Conservation (phyloP, 37 sponge, comb jelly and placozoan species). For the Beroe ovata region DNA sequence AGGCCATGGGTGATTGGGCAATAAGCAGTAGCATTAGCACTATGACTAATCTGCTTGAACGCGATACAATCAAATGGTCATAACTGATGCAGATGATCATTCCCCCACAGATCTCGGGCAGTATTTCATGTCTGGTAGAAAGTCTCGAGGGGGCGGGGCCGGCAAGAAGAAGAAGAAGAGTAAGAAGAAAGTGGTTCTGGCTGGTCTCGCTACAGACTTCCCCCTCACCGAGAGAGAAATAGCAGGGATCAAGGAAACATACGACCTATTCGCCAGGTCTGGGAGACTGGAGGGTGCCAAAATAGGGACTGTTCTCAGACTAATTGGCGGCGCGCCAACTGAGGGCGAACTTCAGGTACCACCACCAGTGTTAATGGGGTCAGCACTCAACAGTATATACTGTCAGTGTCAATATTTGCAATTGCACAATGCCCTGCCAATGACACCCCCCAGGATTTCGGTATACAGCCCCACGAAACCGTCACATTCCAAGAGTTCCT, state of each 20-base stretch:
- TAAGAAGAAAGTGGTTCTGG: conserved; percentile 35
- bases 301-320: conserved; percentile 18
- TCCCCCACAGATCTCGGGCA: too few species aligned
- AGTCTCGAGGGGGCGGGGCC: too few species aligned
- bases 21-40: too few species aligned
- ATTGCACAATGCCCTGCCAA: too few species aligned
- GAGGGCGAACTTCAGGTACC: conserved; percentile 10
- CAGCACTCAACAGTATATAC: too few species aligned
- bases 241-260: conserved; percentile 4
- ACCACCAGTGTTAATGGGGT: too few species aligned
- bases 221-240: conserved; percentile 27
- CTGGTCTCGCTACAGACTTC: conserved; percentile 53
- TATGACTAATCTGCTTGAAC: too few species aligned
- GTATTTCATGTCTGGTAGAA: too few species aligned
- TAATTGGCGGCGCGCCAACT: conserved; percentile 52
- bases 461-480: background rate
- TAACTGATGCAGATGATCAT: too few species aligned
- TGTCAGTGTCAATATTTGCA: too few species aligned
- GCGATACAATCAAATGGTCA: too few species aligned
- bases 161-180: conserved; percentile 18
- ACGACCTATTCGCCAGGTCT: conserved; percentile 28
- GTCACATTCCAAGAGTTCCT: conserved; percentile 29
- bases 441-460: background rate
- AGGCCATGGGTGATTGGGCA: too few species aligned
- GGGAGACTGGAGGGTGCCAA: conserved; percentile 18